These are phyloP conservation scores for Felis chaus DNA, from an alignment of 2,113 vertebrate species.

Conservation along the genomic window DNA sequence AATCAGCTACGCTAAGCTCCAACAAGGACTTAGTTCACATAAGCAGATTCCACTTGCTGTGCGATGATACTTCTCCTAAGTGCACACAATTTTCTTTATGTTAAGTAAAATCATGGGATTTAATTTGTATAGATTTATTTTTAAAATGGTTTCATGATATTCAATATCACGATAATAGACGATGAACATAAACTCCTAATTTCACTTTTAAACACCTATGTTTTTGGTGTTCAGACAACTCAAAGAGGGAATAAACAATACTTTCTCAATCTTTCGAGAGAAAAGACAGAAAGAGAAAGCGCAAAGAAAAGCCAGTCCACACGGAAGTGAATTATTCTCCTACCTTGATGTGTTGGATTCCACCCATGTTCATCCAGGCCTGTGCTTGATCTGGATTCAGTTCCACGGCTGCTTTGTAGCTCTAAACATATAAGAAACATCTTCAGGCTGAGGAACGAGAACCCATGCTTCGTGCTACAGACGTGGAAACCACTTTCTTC, in stretches of 20 bases:
- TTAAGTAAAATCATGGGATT: background rate
- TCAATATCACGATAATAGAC: background rate
- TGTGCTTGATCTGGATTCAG: conserved; percentile 96
- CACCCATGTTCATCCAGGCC: conserved; percentile 99
- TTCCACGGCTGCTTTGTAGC: conserved; percentile 92
- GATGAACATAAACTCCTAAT: background rate
- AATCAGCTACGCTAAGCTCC: background rate
- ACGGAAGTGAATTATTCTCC: background rate
- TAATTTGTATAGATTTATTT: background rate
- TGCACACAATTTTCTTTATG: background rate
- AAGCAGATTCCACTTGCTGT: background rate
- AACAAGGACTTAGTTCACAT: background rate
- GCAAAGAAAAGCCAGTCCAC: background rate
- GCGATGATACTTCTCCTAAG: background rate
- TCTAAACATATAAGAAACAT: conserved; percentile 84
- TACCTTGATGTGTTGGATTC: conserved; percentile 98
- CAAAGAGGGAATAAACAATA: background rate
- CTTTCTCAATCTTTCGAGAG: background rate
- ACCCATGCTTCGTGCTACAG: background rate
- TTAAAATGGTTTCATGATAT: background rate
- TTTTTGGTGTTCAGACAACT: background rate
- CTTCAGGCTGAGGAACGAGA: conserved; percentile 48
- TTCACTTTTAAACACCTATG: background rate
- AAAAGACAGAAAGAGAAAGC: background rate
- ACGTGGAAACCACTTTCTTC: background rate